Evolutionary conservation across 1,140 invertebrate genomes (phyloP).

Genomic region (Pseudomyrmex gracilis): DNA sequence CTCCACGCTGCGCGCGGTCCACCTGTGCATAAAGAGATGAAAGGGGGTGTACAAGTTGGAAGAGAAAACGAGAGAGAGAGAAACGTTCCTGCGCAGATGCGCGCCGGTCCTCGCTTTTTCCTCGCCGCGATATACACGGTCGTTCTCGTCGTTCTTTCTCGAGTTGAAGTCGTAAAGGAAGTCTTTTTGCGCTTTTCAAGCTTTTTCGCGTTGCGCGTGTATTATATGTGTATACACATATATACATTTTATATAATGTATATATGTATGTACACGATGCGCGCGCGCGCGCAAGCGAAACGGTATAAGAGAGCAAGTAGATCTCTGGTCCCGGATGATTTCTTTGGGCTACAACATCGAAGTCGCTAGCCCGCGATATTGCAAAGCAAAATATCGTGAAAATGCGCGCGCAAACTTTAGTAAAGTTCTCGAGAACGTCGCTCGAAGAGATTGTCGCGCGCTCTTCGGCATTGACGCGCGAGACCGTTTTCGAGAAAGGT

Average conservation of each 20-base stretch:
- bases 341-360: background rate
- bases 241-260: too few relatives aligned
- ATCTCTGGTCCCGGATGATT: slow-evolving; percentile 11
- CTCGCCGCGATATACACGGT: slow-evolving; percentile 32
- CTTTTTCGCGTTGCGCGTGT: background rate
- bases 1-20: background rate
- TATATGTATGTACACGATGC: background rate
- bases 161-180: slow-evolving; percentile 31
- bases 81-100: slow-evolving; percentile 53
- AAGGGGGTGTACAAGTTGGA: slow-evolving; percentile 39
- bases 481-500: slow-evolving; percentile 11
- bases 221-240: background rate
- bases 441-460: slow-evolving; percentile 5
- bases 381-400: background rate
- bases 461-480: background rate
- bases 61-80: background rate
- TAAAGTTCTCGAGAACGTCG: background rate
- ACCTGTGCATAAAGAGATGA: slow-evolving; percentile 61
- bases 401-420: background rate
- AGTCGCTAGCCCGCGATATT: background rate
- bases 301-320: slow-evolving; percentile 1
- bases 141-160: slow-evolving; percentile 28
- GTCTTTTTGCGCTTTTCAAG: slow-evolving; percentile 25
- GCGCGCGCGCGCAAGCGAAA: background rate
- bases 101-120: slow-evolving; percentile 52